Base-by-base conservation (phyloP, 2,888 invertebrate genomes). In the Teleiodes luculella region DNA sequence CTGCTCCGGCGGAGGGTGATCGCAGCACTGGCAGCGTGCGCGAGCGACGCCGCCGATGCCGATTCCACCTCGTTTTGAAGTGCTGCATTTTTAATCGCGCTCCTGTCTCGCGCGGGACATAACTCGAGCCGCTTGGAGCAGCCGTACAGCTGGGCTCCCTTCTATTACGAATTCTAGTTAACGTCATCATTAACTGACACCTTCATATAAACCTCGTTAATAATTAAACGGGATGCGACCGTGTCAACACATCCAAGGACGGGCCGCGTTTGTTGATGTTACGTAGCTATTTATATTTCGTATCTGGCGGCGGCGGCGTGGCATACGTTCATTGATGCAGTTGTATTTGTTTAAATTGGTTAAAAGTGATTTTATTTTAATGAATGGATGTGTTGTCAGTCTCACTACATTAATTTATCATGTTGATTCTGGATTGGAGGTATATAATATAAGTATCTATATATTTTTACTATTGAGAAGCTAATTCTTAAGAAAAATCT, bases 91-190 rank as follows among this genome's bases (percentile, higher is more conserved):
- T 89, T 89, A 87, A 89, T 83, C 79, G 72, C 72, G 72, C 76
- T 74, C 76, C 83, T 80, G 88, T 86, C 88, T 87, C 88, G 82
- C 78, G 86, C 81, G 88, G 86, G 84, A 85, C 85, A 87, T 89
- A 87, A 88, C 86, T 86, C 85, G 81, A 80, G 78, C 78, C 74
- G 78, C 74, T 28, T 76, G 74, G 24, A 3, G 78, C 74, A 76
- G 74, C 76, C 77, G 78, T 83, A 82, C 86, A 88, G 83, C 85
- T 86, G 86, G 75, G 83, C 76, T 78, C 72, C 75, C 78, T 79
- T 80, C 74, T 81, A 86, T 88, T 86, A 86, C 78, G 76, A 80
- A 84, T 83, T 87, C 87, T 82, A 88, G 86, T 88, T 88, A 89
- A 85, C 85, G 80, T 80, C 83, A 80, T 87, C 86, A 87, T 88